A percentile compares a stretch with the other conserved stretches of the same genome.
Evolutionary conservation across 2,113 vertebrate species (phyloP).

Genomic region (Ptyas mucosa): DNA sequence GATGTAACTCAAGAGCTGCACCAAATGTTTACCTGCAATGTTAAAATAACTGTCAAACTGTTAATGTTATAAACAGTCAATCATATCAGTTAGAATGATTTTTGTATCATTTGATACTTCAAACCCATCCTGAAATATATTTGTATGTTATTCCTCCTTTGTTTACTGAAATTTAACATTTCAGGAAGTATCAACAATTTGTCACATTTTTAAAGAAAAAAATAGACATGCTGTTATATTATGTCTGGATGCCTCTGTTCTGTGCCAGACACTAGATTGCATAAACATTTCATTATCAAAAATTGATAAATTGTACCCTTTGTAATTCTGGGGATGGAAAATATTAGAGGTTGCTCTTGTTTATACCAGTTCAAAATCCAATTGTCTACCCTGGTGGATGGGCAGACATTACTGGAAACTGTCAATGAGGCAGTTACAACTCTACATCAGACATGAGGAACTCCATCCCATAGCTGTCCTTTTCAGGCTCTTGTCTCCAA

Average conservation of each 20-base stretch:
- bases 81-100: slow-evolving; percentile 19
- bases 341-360: neutral
- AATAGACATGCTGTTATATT: neutral
- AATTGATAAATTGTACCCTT: neutral
- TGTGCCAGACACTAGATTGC: too few species aligned
- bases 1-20: slow-evolving; percentile 65
- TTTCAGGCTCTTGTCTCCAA: neutral
- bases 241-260: neutral
- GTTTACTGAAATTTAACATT: neutral
- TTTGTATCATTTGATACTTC: slow-evolving; percentile 18
- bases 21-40: slow-evolving; percentile 50
- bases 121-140: neutral
- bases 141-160: neutral
- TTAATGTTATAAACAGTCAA: slow-evolving; percentile 36
- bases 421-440: neutral
- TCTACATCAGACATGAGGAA: neutral
- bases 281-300: neutral
- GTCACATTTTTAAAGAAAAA: neutral
- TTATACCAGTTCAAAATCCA: neutral
- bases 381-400: neutral
- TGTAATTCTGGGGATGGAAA: neutral
- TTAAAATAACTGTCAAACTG: slow-evolving; percentile 38
- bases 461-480: neutral
- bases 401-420: neutral
- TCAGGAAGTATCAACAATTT: neutral